Evolutionary conservation across 37 sponge, comb jelly and placozoan species (phyloP), one percentile per base, ranked within the genome.

Genomic region (Dysidea cf. avara): DNA sequence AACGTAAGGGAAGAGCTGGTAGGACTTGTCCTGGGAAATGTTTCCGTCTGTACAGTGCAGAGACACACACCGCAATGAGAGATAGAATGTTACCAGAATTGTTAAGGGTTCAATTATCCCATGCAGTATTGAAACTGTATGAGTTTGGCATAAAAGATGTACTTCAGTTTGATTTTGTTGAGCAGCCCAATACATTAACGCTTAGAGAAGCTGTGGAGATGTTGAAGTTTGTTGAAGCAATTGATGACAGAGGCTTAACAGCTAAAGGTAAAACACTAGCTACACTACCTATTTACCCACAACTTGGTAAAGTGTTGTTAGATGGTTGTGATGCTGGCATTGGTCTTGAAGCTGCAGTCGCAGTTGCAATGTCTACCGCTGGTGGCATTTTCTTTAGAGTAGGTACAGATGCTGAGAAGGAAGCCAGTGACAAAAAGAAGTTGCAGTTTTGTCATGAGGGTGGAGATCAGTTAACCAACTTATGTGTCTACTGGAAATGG

Each of bases 121-220:
- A n/a, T n/a, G n/a, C n/a, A n/a, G n/a, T n/a, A n/a, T 7, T 90
- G 25, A 90, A 90, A 36, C 48, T 90, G 58, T 74, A 66, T 58
- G 82, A 90, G 52, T 71, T 85, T 68, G 91, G 91, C 14, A 64
- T 90, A 9, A 63, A 43, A n/a, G 74, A 86, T 71, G 62, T 90
- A 3, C 62, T 78, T 14, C 25, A 33, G 0, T 90, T 90, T 70
- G 79, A 86, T 36, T 90, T 90, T 66, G 83, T 90, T 33, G 87
- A 90, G 35, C 57, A 69, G 3, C 91, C 91, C n/a, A 64, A 78
- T 56, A 56, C 21, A 2, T 56, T 37, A 48, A 74, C 87, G 29
- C 68, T 90, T 13, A 61, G 36, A 59, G 54, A 53, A 29, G 86
- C 87, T 22, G 68, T 90, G 30, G 79, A 81, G 40, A 90, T 77